Base-by-base conservation (phyloP, 2,797 vertebrate genomes). In the Luscinia luscinia region DNA sequence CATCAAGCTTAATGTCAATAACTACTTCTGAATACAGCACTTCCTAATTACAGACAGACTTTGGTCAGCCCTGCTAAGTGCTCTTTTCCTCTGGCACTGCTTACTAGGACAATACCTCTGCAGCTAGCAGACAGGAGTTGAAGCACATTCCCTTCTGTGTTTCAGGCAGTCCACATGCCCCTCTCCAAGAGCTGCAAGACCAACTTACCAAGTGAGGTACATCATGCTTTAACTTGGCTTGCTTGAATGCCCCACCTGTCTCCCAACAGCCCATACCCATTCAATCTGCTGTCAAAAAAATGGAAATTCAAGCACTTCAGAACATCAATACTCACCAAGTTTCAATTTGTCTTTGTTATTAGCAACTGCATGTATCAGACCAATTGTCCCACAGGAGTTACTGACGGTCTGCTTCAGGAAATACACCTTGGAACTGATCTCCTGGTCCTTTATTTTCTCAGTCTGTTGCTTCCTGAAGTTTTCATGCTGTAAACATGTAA, bases 381-480 rank as follows among this genome's bases (percentile, higher is more conserved):
- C 99, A 11, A 99, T 97, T n/a, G 99, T 99, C 17, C 99, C 99
- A 77, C 99, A 99, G 15, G 99, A 99, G 97, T 99, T 99, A 58
- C 97, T 98, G 19, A 98, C 98, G 0, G 98, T 99, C 98, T 99
- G 99, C 96, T 98, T 99, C 97, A 99, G 94, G 96, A 99, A 99
- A 97, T 99, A 99, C 27, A 99, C 97, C 40, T 98, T 98, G n/a
- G 98, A 94, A 58, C 96, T 97, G 26, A 97, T 87, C 83, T 98
- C 97, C 78, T 98, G 97, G 15, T 94, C 97, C 51, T 97, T 98
- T 83, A 99, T 97, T 81, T 98, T 98, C 89, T 98, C 98, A 9
- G 97, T 97, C 97, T 99, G 99, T 79, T 98, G 98, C 95, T 98
- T 96, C 87, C 99, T 98, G 97, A 99, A 99, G 81, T 98, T 98